Conservation (phyloP, 2,113 vertebrate species). For the Pelvicachromis taeniatus region DNA sequence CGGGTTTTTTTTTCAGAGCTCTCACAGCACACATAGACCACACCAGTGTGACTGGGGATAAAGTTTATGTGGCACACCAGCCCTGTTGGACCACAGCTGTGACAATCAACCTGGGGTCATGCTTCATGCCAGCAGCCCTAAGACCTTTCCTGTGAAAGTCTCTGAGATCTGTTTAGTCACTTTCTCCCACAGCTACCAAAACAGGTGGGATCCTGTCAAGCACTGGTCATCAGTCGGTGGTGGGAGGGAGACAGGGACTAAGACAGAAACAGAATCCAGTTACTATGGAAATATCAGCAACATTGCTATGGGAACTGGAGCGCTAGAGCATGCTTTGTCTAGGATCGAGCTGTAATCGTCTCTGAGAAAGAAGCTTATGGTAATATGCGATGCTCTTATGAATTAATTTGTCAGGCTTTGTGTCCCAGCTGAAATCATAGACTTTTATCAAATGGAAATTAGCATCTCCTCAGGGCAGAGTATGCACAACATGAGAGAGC, state of each 20-base stretch:
- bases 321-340: slow-evolving; percentile 33
- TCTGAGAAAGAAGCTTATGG: slow-evolving; percentile 64
- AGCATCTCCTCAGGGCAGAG: slow-evolving; percentile 31
- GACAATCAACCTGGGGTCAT: slow-evolving; percentile 42
- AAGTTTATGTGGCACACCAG: background rate
- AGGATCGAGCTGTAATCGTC: slow-evolving; percentile 48
- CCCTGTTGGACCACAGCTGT: slow-evolving; percentile 60
- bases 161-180: slow-evolving; percentile 22
- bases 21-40: background rate
- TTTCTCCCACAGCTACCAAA: slow-evolving; percentile 42
- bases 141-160: slow-evolving; percentile 13
- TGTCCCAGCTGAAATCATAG: slow-evolving; percentile 57
- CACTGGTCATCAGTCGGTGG: background rate
- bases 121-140: slow-evolving; percentile 10
- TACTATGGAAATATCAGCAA: slow-evolving; percentile 52
- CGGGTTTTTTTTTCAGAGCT: background rate
- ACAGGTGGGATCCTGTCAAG: slow-evolving; percentile 40
- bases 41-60: background rate
- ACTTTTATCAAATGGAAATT: slow-evolving; percentile 61
- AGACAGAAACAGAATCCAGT: slow-evolving; percentile 24
- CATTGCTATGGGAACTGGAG: slow-evolving; percentile 62
- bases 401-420: slow-evolving; percentile 66
- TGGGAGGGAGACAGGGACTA: background rate
- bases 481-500: background rate
- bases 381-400: slow-evolving; percentile 65